A percentile compares a stretch with the other conserved stretches of the same genome.
Evolutionary conservation across 1,140 invertebrate species (phyloP).

Genomic region (Probaryconus sp.): DNA sequence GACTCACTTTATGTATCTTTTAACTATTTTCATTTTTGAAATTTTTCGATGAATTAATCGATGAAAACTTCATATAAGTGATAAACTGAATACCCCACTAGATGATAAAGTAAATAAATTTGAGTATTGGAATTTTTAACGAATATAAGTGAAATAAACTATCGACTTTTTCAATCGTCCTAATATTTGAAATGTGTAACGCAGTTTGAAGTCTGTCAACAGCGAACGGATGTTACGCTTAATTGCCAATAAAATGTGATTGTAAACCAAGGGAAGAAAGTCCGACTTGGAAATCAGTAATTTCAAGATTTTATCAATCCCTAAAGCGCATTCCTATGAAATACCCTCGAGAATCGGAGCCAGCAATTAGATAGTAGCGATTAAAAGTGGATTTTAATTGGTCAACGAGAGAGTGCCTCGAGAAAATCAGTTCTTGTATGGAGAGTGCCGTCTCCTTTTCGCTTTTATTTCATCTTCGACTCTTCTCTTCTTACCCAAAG

Average conservation of each 20-base stretch:
- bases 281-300: constrained; percentile 31
- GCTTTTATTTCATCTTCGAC: constrained; percentile 33
- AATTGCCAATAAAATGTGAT: constrained; percentile 30
- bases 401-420: constrained; percentile 61
- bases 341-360: constrained; percentile 71
- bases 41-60: too few species aligned
- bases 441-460: constrained; percentile 32
- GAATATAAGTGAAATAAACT: too few species aligned
- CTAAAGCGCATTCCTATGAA: constrained; percentile 49
- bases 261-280: constrained; percentile 21
- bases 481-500: constrained; percentile 46
- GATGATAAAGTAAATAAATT: too few species aligned
- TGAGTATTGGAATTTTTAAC: too few species aligned
- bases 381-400: constrained; percentile 76
- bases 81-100: too few species aligned
- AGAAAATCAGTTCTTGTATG: constrained; percentile 65
- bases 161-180: too few species aligned
- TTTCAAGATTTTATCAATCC: constrained; percentile 47
- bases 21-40: too few species aligned
- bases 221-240: constrained; percentile 12
- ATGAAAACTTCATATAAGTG: too few species aligned
- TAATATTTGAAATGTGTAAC: too few species aligned
- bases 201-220: too few species aligned
- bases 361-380: constrained; percentile 74
- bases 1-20: too few species aligned